Base-by-base conservation (phyloP, 2,888 invertebrate genomes). In the Holacanthella duospinosa region DNA sequence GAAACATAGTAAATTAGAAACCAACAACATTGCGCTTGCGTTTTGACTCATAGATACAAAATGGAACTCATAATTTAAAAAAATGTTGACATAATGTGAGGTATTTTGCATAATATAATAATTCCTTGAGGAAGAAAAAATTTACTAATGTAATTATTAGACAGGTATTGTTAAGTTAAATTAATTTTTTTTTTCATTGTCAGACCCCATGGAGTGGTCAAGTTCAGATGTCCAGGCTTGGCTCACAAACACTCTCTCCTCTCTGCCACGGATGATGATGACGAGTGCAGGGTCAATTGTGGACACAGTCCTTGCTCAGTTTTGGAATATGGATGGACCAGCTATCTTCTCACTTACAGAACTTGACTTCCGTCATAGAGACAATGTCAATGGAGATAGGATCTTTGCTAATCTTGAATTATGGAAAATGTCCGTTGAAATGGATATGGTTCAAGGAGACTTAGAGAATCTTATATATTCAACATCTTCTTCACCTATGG, bases 201-300 rank as follows among this genome's bases (percentile, higher is more conserved):
- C 79, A 94, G 94, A 94, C 83, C 93, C 94, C 68, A 83, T 85
- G 76, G 84, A 85, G 74, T 95, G 94, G 94, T 87, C 85, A 73
- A 80, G 84, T 21, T 83, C 85, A 65, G 88, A 94, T 76, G 93
- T 92, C 57, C 86, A 88, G 70, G 84, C 89, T 26, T 95, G 94
- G 94, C 83, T 93, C 65, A 84, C 87, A 77, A 92, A 89, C 85
- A 92, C 90, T 73, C 55, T 72, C 48, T 63, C 67, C n/a, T 63
- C 68, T 27, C 56, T 65, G 29, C 55, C 62, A 2, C 43, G 59
- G 21, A 43, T 56, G 4, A 43, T 55, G 44, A 62, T 60, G 48
- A 62, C 60, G 44, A 44, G 64, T 36, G 56, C 43, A 29, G 57
- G 59, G 1, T 55, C 27, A 25, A 25, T 27, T n/a, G 29, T 55